Conservation (phyloP, 92 coral and sea anemone genomes). For the Epizoanthus fatuus region DNA sequence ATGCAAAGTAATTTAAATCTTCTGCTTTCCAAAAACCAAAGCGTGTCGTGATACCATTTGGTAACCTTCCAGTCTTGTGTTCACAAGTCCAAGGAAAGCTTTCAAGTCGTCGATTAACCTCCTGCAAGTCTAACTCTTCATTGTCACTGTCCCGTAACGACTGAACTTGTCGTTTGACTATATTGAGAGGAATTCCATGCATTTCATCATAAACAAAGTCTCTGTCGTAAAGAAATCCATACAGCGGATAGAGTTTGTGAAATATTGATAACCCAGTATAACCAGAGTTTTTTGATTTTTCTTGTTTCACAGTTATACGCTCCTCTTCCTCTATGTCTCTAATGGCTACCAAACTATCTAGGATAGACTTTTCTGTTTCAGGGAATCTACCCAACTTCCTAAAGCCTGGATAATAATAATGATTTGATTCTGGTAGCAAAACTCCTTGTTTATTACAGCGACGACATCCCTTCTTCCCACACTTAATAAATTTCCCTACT, state of each 20-base stretch:
- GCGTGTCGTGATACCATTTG: constrained; percentile 53
- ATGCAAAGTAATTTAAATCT: constrained; percentile 62
- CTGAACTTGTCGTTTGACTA: constrained; percentile 67
- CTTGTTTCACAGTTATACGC: constrained; percentile 58
- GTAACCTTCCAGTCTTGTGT: constrained; percentile 55
- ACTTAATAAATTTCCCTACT: constrained; percentile 74
- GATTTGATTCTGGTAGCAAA: constrained; percentile 69
- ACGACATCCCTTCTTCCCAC: constrained; percentile 75
- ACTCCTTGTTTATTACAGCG: constrained; percentile 56
- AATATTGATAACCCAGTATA: constrained; percentile 74
- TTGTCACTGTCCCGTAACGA: constrained; percentile 26
- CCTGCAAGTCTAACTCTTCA: constrained; percentile 60
- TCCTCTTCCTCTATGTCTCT: constrained; percentile 76
- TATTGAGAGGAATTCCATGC: constrained; percentile 70
- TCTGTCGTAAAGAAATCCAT: constrained; percentile 69
- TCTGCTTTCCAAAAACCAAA: constrained; percentile 74
- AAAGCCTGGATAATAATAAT: constrained; percentile 74
- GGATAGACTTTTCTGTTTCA: constrained; percentile 30
- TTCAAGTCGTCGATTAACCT: constrained; percentile 66
- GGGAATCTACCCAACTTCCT: constrained; percentile 69
- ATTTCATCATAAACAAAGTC: constrained; percentile 74
- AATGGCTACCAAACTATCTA: constrained; percentile 48
- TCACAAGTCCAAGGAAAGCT: constrained; percentile 73
- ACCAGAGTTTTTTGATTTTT: constrained; percentile 61
- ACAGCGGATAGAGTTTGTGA: constrained; percentile 64